Evolutionary conservation across 2,113 vertebrate genomes (phyloP).

Genomic region (Percina caprodes): DNA sequence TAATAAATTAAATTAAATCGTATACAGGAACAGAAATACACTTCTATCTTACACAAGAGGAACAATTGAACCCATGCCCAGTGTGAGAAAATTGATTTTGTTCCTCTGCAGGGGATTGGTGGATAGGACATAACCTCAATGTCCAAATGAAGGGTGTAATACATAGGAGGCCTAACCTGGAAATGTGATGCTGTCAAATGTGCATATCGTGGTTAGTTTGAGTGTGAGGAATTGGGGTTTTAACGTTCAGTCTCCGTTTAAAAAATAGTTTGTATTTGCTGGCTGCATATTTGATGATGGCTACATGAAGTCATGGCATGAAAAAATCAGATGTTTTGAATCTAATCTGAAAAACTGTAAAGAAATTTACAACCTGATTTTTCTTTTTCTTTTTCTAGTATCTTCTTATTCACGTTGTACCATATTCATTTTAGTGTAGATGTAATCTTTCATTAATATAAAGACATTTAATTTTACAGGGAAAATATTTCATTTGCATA

Average conservation of each 20-base stretch:
- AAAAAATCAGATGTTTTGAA: slow-evolving; percentile 20
- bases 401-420: neutral
- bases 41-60: slow-evolving; percentile 42
- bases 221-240: slow-evolving; percentile 6
- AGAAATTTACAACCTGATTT: slow-evolving; percentile 10
- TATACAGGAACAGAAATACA: slow-evolving; percentile 31
- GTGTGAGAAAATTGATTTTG: slow-evolving; percentile 52
- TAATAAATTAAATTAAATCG: neutral
- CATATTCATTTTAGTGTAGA: slow-evolving; percentile 30
- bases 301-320: slow-evolving; percentile 16
- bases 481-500: neutral
- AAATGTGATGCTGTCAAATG: slow-evolving; percentile 18
- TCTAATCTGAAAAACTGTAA: slow-evolving; percentile 21
- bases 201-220: neutral
- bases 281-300: slow-evolving; percentile 21
- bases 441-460: slow-evolving; percentile 26
- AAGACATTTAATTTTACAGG: slow-evolving; percentile 10
- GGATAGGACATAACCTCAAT: slow-evolving; percentile 44
- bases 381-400: neutral
- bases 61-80: slow-evolving; percentile 41
- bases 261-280: slow-evolving; percentile 9
- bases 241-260: neutral
- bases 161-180: slow-evolving; percentile 5
- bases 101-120: slow-evolving; percentile 26
- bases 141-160: slow-evolving; percentile 24